These are phyloP conservation scores for Ardeotis arabs DNA, from an alignment of 2,113 vertebrate genomes.

Conservation along the genomic window DNA sequence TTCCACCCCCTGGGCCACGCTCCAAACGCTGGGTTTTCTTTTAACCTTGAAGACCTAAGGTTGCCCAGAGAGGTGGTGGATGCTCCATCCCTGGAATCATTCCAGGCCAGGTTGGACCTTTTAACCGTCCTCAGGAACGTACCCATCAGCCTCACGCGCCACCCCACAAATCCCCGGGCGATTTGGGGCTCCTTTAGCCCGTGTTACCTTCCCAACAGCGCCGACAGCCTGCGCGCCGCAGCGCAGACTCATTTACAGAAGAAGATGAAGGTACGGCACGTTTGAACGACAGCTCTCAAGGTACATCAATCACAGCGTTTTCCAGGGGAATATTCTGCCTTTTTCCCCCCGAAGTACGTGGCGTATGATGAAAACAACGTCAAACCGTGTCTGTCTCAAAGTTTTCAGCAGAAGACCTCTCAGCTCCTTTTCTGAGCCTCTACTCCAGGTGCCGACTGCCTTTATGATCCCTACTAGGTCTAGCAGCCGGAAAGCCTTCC, in stretches of 20 bases:
- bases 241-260: not conserved
- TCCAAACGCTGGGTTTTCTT: not conserved
- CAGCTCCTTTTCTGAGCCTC: not conserved
- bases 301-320: not conserved
- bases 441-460: not conserved
- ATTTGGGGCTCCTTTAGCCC: not conserved
- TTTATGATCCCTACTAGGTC: not conserved
- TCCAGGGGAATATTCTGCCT: not conserved
- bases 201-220: not conserved
- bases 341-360: not conserved
- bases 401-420: slow-evolving; percentile 3
- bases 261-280: not conserved
- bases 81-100: too few species aligned
- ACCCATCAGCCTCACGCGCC: not conserved
- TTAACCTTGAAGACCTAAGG: not conserved
- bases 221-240: not conserved
- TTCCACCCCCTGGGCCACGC: not conserved
- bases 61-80: too few species aligned
- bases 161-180: not conserved
- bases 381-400: not conserved
- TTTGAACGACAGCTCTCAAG: not conserved
- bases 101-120: not conserved
- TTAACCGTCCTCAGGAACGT: not conserved
- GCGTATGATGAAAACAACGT: not conserved
- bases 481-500: not conserved